These are phyloP conservation scores for Mustela nigripes DNA, from an alignment of 2,113 vertebrate species.

Conservation along the genomic window DNA sequence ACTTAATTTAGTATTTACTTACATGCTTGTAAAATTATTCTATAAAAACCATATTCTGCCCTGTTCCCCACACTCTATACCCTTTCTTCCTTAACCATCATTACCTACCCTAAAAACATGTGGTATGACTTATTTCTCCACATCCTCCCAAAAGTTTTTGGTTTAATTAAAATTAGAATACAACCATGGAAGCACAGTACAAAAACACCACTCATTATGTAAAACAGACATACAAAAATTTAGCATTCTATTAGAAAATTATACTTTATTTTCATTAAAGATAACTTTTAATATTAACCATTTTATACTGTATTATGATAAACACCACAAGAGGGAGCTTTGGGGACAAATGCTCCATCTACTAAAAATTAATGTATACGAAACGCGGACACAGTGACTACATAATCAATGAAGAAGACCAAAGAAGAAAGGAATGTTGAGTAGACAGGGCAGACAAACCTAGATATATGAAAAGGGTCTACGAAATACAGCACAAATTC, in stretches of 20 bases:
- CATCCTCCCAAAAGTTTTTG: background rate
- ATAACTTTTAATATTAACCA: constrained; percentile 22
- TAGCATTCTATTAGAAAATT: background rate
- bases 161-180: constrained; percentile 40
- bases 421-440: background rate
- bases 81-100: background rate
- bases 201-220: background rate
- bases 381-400: background rate
- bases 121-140: background rate
- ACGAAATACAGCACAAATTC: background rate
- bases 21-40: background rate
- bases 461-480: background rate
- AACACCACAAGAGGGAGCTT: constrained; percentile 55
- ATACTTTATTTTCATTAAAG: constrained; percentile 10
- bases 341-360: background rate
- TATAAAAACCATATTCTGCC: background rate
- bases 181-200: background rate
- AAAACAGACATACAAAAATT: background rate
- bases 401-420: background rate
- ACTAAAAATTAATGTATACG: background rate
- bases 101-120: background rate
- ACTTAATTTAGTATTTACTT: background rate
- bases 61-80: background rate
- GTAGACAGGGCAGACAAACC: background rate
- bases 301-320: background rate